Evolutionary conservation across 2,888 invertebrate species (phyloP).

Genomic region (Lasioglossum pauxillum): DNA sequence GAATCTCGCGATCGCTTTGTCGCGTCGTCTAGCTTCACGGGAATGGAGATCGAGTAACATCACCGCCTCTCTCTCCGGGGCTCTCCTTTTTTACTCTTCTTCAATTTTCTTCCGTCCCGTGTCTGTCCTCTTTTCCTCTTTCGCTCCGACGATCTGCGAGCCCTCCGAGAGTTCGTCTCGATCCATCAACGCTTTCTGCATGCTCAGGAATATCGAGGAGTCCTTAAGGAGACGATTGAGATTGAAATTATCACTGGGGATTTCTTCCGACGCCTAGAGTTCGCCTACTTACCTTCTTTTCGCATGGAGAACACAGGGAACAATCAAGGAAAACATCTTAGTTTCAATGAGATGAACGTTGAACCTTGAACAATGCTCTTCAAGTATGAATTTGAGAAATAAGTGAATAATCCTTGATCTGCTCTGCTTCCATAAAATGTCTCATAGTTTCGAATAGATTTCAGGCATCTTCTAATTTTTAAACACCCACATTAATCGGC

Average conservation of each 20-base stretch:
- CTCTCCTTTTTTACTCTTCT: constrained; percentile 18
- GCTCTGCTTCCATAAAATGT: not conserved
- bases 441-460: too few species aligned
- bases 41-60: constrained; percentile 67
- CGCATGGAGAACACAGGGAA: not conserved
- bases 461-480: not conserved
- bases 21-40: constrained; percentile 71
- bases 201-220: constrained; percentile 30
- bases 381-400: not conserved
- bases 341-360: not conserved
- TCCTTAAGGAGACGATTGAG: not conserved
- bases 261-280: not conserved
- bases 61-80: constrained; percentile 35
- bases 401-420: not conserved
- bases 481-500: not conserved
- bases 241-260: constrained; percentile 3
- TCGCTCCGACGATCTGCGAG: constrained; percentile 3
- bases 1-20: constrained; percentile 66
- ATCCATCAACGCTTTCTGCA: constrained; percentile 30
- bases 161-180: constrained; percentile 38
- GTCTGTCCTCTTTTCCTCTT: constrained; percentile 14
- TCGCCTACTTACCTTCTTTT: not conserved
- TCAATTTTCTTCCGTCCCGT: constrained; percentile 41
- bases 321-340: not conserved
- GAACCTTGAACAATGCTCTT: not conserved